These are phyloP conservation scores for Morone saxatilis DNA, from an alignment of 2,113 vertebrate species.

Conservation along the genomic window DNA sequence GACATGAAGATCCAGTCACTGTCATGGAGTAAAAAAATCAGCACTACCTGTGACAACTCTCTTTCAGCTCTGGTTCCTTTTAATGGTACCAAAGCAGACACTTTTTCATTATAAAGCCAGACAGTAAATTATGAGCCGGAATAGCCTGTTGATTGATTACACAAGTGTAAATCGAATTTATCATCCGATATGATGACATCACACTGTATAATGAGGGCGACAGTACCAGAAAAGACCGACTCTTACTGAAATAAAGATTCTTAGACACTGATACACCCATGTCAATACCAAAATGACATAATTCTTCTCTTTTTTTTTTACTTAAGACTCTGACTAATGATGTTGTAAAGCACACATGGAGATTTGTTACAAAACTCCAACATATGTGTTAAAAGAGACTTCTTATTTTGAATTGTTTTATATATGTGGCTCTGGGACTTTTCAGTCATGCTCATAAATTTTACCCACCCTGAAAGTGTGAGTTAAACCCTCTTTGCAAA, in stretches of 20 bases:
- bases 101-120: constrained; percentile 21
- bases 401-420: constrained; percentile 2
- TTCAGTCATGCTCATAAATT: not conserved
- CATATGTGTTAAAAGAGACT: not conserved
- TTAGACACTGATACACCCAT: not conserved
- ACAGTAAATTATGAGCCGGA: constrained; percentile 21
- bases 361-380: not conserved
- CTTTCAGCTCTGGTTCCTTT: not conserved
- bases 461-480: constrained; percentile 2
- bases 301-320: not conserved
- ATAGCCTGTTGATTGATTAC: constrained; percentile 33
- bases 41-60: not conserved
- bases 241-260: not conserved
- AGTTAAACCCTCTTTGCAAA: constrained; percentile 13
- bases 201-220: constrained; percentile 13
- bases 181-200: constrained; percentile 32
- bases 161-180: constrained; percentile 1
- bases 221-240: not conserved
- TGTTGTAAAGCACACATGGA: not conserved
- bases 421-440: constrained; percentile 2
- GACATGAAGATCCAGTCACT: not conserved
- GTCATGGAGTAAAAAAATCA: not conserved
- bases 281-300: not conserved
- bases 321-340: not conserved
- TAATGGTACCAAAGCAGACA: constrained; percentile 12